Evolutionary conservation across 2,797 vertebrate species (phyloP).

Genomic region (Pseudotriccus pelzelni): DNA sequence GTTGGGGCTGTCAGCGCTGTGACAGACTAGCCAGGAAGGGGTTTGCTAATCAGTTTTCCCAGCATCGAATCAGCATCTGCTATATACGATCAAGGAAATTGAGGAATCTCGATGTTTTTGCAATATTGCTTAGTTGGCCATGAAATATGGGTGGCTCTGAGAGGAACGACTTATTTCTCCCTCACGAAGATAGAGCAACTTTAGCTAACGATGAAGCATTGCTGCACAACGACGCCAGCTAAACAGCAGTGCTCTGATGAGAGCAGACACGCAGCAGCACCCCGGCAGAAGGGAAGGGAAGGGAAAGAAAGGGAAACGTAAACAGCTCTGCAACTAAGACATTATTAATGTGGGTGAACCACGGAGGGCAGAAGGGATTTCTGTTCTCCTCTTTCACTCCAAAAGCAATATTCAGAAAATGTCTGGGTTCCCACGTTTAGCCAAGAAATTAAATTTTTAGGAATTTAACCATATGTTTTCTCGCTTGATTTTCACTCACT

Average conservation of each 20-base stretch:
- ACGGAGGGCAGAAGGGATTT: slow-evolving; percentile 63
- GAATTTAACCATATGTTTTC: not conserved
- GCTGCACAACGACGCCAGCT: slow-evolving; percentile 39
- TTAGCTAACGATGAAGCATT: slow-evolving; percentile 51
- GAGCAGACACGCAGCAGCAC: slow-evolving; percentile 20
- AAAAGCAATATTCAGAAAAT: slow-evolving; percentile 33
- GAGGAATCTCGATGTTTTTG: slow-evolving; percentile 56
- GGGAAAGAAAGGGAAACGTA: slow-evolving; percentile 51
- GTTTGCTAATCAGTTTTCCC: slow-evolving; percentile 53
- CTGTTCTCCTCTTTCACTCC: slow-evolving; percentile 52
- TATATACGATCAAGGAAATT: slow-evolving; percentile 20
- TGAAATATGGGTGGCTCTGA: slow-evolving; percentile 58
- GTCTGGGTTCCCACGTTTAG: not conserved
- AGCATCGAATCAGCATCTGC: slow-evolving; percentile 48
- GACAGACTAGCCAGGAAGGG: slow-evolving; percentile 41
- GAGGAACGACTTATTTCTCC: slow-evolving; percentile 30
- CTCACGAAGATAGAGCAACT: slow-evolving; percentile 55
- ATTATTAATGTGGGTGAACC: slow-evolving; percentile 60
- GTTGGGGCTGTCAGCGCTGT: not conserved
- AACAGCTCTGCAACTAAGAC: slow-evolving; percentile 62
- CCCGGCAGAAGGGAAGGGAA: slow-evolving; percentile 53
- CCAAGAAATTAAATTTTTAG: slow-evolving; percentile 23
- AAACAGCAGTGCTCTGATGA: not conserved
- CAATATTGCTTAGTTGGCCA: slow-evolving; percentile 62
- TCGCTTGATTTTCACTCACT: not conserved